Conservation (phyloP, 2,797 vertebrate genomes). For the Lindbergichthys nudifrons region DNA sequence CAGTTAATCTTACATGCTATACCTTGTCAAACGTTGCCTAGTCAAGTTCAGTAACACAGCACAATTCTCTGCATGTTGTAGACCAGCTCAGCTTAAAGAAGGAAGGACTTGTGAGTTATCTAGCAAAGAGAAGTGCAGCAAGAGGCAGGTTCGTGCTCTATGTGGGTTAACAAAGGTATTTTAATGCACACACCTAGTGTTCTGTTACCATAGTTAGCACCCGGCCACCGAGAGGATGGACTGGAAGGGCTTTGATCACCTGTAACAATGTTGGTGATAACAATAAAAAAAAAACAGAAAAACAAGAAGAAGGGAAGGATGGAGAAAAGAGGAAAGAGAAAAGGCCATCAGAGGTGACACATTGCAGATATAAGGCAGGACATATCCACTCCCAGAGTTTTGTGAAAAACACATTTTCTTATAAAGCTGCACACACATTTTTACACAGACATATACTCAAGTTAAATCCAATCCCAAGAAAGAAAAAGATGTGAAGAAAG, state of each 20-base stretch:
- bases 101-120: constrained; percentile 50
- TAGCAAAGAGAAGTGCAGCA: constrained; percentile 63
- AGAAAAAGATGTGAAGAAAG: constrained; percentile 13
- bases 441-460: neutral
- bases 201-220: constrained; percentile 87
- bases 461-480: constrained; percentile 25
- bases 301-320: constrained; percentile 41
- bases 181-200: constrained; percentile 80
- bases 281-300: constrained; percentile 25
- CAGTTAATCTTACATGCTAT: constrained; percentile 33
- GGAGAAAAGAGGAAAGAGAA: constrained; percentile 61
- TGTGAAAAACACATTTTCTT: constrained; percentile 29
- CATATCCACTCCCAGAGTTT: constrained; percentile 63
- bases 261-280: constrained; percentile 76
- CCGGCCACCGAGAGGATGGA: constrained; percentile 85
- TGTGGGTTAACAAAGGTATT: constrained; percentile 47
- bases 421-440: constrained; percentile 16
- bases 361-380: constrained; percentile 67
- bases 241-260: constrained; percentile 88
- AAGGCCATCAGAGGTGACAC: constrained; percentile 75
- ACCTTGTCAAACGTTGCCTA: constrained; percentile 6
- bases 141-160: constrained; percentile 42
- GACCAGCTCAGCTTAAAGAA: constrained; percentile 65
- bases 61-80: constrained; percentile 57
- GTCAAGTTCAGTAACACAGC: constrained; percentile 36